Evolutionary conservation across 37 sponge, comb jelly and placozoan species (phyloP).

Genomic region (Mnemiopsis leidyi): DNA sequence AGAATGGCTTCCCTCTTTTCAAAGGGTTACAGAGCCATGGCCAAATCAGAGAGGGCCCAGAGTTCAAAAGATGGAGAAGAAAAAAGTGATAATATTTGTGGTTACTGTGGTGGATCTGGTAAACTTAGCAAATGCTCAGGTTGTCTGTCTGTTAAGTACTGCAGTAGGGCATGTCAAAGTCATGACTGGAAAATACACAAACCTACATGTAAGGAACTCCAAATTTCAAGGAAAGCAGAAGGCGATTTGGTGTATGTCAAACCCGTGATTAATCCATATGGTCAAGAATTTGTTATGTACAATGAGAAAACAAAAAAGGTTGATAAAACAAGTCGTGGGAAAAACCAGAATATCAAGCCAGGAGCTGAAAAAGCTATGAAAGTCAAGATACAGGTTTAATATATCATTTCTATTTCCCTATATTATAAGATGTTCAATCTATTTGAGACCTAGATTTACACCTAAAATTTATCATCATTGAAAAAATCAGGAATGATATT

Average conservation of each 20-base stretch:
- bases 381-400: slow-evolving; percentile 53
- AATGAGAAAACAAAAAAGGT: slow-evolving; percentile 29
- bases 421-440: no score
- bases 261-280: neutral
- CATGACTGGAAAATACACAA: slow-evolving; percentile 45
- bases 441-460: no score
- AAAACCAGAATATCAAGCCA: neutral
- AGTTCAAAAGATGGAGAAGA: neutral
- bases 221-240: neutral
- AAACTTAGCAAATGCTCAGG: slow-evolving; percentile 15
- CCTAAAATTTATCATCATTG: no score
- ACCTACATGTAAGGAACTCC: neutral
- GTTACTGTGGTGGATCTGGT: neutral
- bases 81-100: neutral
- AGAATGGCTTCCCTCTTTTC: neutral
- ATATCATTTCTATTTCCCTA: no score
- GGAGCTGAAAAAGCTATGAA: slow-evolving; percentile 19
- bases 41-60: neutral
- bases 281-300: neutral
- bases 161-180: slow-evolving; percentile 20
- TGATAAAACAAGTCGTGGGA: neutral
- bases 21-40: slow-evolving; percentile 33
- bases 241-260: slow-evolving; percentile 19
- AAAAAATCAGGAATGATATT: no score
- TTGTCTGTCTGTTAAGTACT: slow-evolving; percentile 7